Evolutionary conservation across 1,140 invertebrate genomes (phyloP), one percentile per base, ranked within the genome.

Genomic region (Bombus waltoni): DNA sequence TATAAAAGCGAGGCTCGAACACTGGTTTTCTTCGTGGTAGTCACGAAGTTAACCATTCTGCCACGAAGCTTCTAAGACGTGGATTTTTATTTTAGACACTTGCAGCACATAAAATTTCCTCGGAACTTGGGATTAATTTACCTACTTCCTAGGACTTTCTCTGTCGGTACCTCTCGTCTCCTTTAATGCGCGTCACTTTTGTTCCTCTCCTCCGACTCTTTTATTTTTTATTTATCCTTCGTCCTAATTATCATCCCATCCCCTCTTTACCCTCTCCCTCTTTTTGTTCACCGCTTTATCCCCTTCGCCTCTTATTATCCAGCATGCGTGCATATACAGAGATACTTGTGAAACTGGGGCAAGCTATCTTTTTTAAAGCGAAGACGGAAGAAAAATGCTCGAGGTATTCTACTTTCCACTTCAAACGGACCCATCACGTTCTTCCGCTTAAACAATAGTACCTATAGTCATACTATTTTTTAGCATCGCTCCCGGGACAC

Each of bases 371-470:
- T 66, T 18, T 35, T 42, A 3, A 28, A 44, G 8, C 15, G 42
- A 47, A 73, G 42, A 18, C 28, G 71, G 71, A 32, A 47, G 71
- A 73, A 44, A 73, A 73, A 73, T 73, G 71, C 42, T 73, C 42
- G 42, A 44, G 71, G n/a, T 44, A 73, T 73, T 73, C 71, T 32
- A 32, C 71, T 44, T 73, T 73, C 13, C 15, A 28, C 42, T 9
- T 44, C 8, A 44, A 73, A 44, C 28, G 71, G 42, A 47, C 42
- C 38, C 70, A 73, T 72, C 71, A 18, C 42, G 28, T 6, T 73
- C 71, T 44, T 40, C 11, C 40, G 15, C 15, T n/a, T n/a, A n/a
- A 72, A 73, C 32, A 53, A 42, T 42, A 32, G 28, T 22, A 18
- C 8, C 71, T 3, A 32, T 47, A 22, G 47, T 73, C 42, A 47